A percentile compares a stretch with the other conserved stretches of the same genome.
Conservation (phyloP, 2,113 vertebrate genomes). For the Aegypius monachus region DNA sequence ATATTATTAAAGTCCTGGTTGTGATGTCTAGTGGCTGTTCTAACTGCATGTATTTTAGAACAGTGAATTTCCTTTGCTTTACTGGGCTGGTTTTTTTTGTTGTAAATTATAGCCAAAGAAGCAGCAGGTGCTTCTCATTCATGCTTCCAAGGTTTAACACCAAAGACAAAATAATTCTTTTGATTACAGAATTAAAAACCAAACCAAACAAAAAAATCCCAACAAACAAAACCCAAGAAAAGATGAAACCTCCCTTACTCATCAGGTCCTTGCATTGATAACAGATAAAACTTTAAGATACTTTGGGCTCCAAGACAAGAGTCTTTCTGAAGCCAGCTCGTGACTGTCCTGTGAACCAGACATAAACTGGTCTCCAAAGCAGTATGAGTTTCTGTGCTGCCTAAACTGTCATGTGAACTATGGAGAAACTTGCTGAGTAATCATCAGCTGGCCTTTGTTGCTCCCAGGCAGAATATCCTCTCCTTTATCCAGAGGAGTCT, state of each 20-base stretch:
- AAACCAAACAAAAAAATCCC: not conserved
- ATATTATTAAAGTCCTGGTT: constrained; percentile 29
- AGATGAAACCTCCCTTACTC: not conserved
- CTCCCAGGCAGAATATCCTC: not conserved
- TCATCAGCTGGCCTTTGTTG: not conserved
- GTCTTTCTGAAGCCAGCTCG: not conserved
- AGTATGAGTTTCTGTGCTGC: not conserved
- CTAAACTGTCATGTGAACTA: not conserved
- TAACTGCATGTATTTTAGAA: constrained; percentile 47
- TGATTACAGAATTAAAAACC: not conserved
- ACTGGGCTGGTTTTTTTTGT: not conserved
- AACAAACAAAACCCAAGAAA: not conserved
- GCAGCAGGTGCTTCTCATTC: constrained; percentile 23
- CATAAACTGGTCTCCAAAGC: not conserved
- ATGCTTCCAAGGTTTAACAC: constrained; percentile 51
- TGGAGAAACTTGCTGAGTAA: not conserved
- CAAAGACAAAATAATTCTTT: constrained; percentile 41
- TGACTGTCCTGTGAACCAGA: not conserved
- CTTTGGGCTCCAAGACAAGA: not conserved
- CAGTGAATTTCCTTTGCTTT: constrained; percentile 25
- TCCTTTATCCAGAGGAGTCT: not conserved
- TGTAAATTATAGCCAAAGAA: constrained; percentile 31
- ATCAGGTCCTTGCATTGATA: not conserved
- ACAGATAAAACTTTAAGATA: not conserved
- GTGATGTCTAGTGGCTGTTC: constrained; percentile 35